Evolutionary conservation across 2,888 invertebrate species (phyloP), one percentile per base, ranked within the genome.

Genomic region (Trachelus stipa): DNA sequence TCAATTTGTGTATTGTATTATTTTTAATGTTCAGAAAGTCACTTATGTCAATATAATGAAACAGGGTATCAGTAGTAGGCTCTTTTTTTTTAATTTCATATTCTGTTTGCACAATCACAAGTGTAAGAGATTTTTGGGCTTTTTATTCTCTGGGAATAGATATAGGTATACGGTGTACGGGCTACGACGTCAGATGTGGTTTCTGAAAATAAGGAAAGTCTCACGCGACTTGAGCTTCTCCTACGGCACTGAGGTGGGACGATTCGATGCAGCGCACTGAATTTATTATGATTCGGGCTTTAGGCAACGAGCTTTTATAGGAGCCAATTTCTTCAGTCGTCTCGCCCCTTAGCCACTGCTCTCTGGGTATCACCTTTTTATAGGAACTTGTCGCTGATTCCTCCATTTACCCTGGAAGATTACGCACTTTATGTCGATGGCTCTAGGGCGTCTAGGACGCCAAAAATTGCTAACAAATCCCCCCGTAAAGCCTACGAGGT

Each of bases 281-380:
- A 77, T 77, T 77, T 77, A 77, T 77, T 74, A 77, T 77, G 77
- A 77, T 77, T 77, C 71, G 77, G 74, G 77, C 77, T 77, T 77
- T 77, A 75, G 77, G 77, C 74, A 77, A 77, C 75, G 71, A 74
- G 77, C 74, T 77, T 77, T 77, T 77, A 77, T 77, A 75, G 77
- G 75, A 69, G 74, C 71, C 77, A 77, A 77, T 77, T 77, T 77
- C 77, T 74, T 68, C 74, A 69, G 37, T 75, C 74, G 15, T 15
- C 40, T 15, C 40, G 40, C 40, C 40, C 40, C 40, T 40, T 40
- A 15, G 15, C 40, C 40, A 40, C 40, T 40, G 40, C 74, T 69
- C 74, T 37, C 34, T 71, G 77, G 77, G 75, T 77, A 77, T 77
- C 77, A 77, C 77, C 77, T 77, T 77, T 74, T 77, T 77, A 75